phyloP scores from a whole-genome alignment of 2,113 vertebrate genomes.

The Zosterops borbonicus region DNA sequence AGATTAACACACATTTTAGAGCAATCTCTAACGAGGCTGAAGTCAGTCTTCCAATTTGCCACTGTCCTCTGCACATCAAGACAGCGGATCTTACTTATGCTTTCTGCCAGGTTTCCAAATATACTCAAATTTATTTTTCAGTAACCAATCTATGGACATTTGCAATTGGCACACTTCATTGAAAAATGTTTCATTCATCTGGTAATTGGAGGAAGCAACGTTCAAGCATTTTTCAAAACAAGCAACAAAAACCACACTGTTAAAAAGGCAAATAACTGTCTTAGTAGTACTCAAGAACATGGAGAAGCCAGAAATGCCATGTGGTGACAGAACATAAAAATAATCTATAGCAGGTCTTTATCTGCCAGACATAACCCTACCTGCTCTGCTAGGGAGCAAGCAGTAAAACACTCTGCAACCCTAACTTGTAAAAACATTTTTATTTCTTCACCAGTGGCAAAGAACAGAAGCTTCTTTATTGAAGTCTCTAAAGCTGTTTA shows the following conservation, averaged over 20 bases:
- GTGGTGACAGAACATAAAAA: constrained; percentile 22
- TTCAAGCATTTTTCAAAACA: neutral
- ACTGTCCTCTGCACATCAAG: neutral
- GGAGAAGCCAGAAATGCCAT: neutral
- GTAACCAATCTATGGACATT: neutral
- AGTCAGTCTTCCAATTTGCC: neutral
- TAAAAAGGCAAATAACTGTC: neutral
- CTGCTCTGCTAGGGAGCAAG: neutral
- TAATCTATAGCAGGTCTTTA: neutral
- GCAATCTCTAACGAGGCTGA: neutral
- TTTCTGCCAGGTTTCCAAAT: neutral
- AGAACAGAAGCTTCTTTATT: constrained; percentile 26
- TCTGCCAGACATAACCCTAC: constrained; percentile 12
- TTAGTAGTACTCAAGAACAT: neutral
- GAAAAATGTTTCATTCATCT: neutral
- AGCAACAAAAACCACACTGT: neutral
- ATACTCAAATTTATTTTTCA: neutral
- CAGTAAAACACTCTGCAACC: neutral
- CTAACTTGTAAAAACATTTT: constrained; percentile 37
- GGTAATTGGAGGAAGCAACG: neutral
- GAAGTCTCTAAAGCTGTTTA: constrained; percentile 13
- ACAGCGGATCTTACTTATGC: neutral
- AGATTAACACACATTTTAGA: too few species aligned
- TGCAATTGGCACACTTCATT: neutral
- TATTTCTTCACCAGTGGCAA: constrained; percentile 11